Base-by-base conservation (phyloP, 1,140 invertebrate species). In the Bombus affinis region DNA sequence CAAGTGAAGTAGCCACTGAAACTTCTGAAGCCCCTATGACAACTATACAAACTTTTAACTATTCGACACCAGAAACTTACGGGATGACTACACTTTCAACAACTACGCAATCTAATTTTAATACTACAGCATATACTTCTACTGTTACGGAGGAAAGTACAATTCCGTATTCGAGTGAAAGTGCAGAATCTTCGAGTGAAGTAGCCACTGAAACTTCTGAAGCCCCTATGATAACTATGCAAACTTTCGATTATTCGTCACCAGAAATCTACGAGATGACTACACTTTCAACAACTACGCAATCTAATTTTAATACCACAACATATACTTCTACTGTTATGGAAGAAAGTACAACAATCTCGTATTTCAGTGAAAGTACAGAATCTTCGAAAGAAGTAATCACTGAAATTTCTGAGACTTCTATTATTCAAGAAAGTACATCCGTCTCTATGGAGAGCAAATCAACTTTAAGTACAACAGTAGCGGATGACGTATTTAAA, bases 21-120 rank as follows among this genome's bases (percentile, higher is more conserved):
- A 25, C 66, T 84, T 32, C 57, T 39, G 15, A 47, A 15, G 6
- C 5, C 0, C 0, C 44, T 13, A 44, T 44, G 42, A 44, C 42
- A 44, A 44, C 13, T 13, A 44, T 13, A 0, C 42, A 44, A 13
- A 5, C 44, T 47, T 47, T 18, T 0, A 0, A 18, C 0, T 47
- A 18, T 47, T 47, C 44, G 15, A 47, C 44, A 18, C 15, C 44
- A 47, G 44, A 47, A 47, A 47, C 0, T 0, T 47, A 47, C 44
- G 44, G 0, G 15, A 47, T 47, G 15, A 47, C 47, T 47, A 6
- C 47, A 47, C 4, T 47, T 18, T 15, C 44, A 15, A 47, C 5
- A 53, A 53, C 47, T 53, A 53, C 47, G 5, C 47, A 53, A 53
- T 22, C 18, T 6, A 53, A 53, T 53, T 53, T 53, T 53, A 22